Base-by-base conservation (phyloP, 2,888 invertebrate species). In the Rhaphigaster nebulosa region DNA sequence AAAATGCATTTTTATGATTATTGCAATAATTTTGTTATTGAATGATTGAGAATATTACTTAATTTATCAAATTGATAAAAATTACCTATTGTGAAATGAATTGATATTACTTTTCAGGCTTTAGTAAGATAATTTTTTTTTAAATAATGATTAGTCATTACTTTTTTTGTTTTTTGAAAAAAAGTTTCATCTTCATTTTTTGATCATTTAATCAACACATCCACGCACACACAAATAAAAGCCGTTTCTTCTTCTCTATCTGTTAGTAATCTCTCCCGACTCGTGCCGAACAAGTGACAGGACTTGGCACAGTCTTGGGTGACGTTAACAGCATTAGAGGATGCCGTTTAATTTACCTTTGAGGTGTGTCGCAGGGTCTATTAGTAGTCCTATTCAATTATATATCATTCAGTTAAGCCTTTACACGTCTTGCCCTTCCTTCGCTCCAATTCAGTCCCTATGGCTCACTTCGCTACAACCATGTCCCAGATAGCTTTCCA, bases 321-420 rank as follows among this genome's bases (percentile, higher is more conserved):
- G n/a, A 45, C 84, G 84, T 50, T 84, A 84, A 84, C 45, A 84
- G 10, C 45, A 23, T 84, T 45, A 76, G 84, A 84, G 84, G 45
- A 41, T 84, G 84, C 84, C 84, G 84, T 84, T 84, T 84, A 84
- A 84, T 84, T 84, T 84, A 45, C 84, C 84, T 84, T 84, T 84
- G 84, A 84, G 84, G 84, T 84, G 84, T 50, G 41, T 41, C 45
- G 45, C n/a, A 45, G 41, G 45, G 26, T 84, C 84, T 84, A 84
- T 84, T 84, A 84, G 84, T 84, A 41, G 84, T 50, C 84, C 84
- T 84, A 84, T 84, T 84, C 45, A 84, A 84, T 84, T 84, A 84
- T 84, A 84, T 50, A 41, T 45, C 84, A 41, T 84, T 50, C 84
- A 84, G 84, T 50, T 50, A 45, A 84, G 84, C 12, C 45, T 26